A percentile compares a stretch with the other conserved stretches of the same genome.
Evolutionary conservation across 2,797 vertebrate genomes (phyloP).

Genomic region (Lerista edwardsae): DNA sequence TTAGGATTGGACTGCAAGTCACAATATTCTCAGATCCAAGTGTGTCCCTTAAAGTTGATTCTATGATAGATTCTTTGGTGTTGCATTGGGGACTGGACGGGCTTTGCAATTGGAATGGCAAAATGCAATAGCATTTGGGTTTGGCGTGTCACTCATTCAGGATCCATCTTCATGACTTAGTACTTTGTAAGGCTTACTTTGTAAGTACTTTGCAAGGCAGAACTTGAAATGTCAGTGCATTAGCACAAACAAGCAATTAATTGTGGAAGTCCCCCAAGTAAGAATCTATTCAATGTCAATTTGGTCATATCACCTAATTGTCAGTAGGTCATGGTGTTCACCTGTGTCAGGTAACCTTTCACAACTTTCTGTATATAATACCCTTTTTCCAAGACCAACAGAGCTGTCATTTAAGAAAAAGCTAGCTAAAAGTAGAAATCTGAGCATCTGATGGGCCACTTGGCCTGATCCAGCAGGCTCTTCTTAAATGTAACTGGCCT

Average conservation of each 20-base stretch:
- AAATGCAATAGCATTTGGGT: slow-evolving; percentile 6
- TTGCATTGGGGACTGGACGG: background rate
- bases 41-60: background rate
- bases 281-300: background rate
- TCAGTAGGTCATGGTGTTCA: background rate
- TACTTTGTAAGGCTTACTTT: background rate
- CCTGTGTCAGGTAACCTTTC: background rate
- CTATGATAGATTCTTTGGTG: background rate
- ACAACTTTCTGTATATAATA: background rate
- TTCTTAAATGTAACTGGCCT: too few relatives aligned
- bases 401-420: background rate
- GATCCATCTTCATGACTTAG: background rate
- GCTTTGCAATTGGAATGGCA: slow-evolving; percentile 7
- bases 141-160: background rate
- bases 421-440: background rate
- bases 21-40: background rate
- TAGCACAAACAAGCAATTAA: background rate
- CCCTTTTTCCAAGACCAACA: background rate
- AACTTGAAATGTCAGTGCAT: slow-evolving; percentile 18
- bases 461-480: too few relatives aligned
- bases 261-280: background rate
- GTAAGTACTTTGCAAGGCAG: background rate
- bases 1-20: background rate
- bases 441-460: too few relatives aligned
- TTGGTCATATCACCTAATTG: background rate